Conservation (phyloP, 2,113 vertebrate genomes). For the Ptilorrhoa leucosticta region DNA sequence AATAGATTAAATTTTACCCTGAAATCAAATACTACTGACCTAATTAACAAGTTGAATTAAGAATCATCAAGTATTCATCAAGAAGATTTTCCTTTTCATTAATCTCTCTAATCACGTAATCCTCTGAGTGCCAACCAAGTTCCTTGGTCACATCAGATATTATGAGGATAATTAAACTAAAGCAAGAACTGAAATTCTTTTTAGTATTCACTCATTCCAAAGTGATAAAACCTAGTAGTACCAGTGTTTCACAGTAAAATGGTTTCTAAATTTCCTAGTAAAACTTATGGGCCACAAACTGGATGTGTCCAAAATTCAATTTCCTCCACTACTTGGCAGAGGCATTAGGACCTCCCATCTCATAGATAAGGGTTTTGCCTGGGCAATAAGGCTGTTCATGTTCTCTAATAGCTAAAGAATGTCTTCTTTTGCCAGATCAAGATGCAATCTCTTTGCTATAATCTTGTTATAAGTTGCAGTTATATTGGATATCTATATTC, state of each 20-base stretch:
- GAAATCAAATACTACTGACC: background rate
- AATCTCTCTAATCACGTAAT: constrained; percentile 27
- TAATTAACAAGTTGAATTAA: constrained; percentile 53
- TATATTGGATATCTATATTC: background rate
- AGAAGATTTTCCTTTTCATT: constrained; percentile 38
- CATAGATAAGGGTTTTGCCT: background rate
- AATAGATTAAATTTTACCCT: background rate
- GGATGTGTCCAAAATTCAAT: background rate
- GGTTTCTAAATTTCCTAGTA: background rate
- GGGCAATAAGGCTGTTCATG: background rate
- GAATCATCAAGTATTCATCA: background rate
- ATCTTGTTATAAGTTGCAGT: background rate
- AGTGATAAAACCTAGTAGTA: background rate
- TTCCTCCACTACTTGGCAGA: background rate
- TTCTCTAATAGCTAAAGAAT: background rate
- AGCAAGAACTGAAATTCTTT: background rate
- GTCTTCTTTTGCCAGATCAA: background rate
- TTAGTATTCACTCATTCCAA: background rate
- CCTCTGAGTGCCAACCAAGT: background rate
- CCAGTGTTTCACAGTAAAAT: background rate
- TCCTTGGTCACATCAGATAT: constrained; percentile 22
- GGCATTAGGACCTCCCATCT: background rate
- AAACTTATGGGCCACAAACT: background rate
- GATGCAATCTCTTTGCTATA: background rate
- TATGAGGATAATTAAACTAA: constrained; percentile 27